These are phyloP conservation scores for Chirona hameri DNA, from an alignment of 2,888 invertebrate species.

Conservation along the genomic window DNA sequence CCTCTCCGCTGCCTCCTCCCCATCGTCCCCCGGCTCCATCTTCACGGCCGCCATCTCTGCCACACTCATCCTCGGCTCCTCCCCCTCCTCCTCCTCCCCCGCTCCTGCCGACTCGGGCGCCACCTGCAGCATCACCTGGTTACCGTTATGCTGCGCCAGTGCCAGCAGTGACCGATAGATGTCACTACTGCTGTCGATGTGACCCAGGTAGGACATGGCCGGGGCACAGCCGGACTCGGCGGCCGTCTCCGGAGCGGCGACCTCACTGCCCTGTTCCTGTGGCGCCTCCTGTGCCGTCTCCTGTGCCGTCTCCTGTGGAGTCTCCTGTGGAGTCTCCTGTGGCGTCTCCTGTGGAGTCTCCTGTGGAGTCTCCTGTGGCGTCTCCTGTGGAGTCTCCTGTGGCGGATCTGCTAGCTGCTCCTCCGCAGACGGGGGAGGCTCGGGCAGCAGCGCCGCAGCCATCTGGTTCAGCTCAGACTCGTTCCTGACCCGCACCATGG, in stretches of 20 bases:
- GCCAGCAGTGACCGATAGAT: constrained; percentile 1
- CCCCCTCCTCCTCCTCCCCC: background rate
- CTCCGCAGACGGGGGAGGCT: background rate
- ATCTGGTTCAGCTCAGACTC: constrained; percentile 3
- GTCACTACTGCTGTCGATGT: background rate
- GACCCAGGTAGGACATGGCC: background rate
- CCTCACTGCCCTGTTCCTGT: no score
- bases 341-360: background rate
- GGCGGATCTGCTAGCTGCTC: background rate
- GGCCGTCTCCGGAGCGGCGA: background rate
- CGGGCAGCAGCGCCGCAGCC: background rate
- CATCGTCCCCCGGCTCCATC: background rate
- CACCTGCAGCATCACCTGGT: background rate
- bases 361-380: no score
- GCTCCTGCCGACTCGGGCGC: background rate
- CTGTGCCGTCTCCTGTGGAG: no score
- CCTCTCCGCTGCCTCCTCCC: background rate
- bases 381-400: background rate
- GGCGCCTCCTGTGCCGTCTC: no score
- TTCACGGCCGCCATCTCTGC: constrained; percentile 5
- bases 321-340: background rate
- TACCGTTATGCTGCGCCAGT: background rate
- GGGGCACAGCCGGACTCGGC: background rate
- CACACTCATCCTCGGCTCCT: background rate
- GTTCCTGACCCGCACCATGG: background rate